These are phyloP conservation scores for Erethizon dorsatum DNA, from an alignment of 2,797 vertebrate species.

Conservation along the genomic window DNA sequence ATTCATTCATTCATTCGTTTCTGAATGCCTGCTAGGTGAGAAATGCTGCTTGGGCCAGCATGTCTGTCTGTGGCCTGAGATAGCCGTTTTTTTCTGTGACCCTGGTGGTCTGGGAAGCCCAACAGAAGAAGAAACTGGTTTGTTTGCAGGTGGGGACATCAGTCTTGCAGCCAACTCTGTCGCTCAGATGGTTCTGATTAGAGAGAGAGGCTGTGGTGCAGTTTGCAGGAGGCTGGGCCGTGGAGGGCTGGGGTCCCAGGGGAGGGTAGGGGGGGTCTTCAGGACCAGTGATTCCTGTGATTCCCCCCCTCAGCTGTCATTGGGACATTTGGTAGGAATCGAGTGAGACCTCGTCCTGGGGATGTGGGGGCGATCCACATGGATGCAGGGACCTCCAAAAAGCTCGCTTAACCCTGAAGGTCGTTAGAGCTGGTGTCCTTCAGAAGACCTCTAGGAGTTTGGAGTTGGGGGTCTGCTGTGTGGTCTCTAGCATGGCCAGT, in stretches of 20 bases:
- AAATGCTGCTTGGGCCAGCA: background rate
- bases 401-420: background rate
- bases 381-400: background rate
- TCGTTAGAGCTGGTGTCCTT: background rate
- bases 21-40: background rate
- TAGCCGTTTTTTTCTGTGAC: background rate
- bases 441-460: background rate
- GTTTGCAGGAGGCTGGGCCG: background rate
- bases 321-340: background rate
- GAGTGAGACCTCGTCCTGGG: background rate
- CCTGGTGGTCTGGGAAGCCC: background rate
- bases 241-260: background rate
- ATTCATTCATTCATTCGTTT: background rate
- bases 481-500: background rate
- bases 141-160: background rate
- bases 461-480: background rate
- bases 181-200: background rate
- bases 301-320: accelerated
- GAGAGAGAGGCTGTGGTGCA: background rate
- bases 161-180: background rate
- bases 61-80: background rate
- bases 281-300: background rate
- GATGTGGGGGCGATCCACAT: background rate
- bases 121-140: background rate
- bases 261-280: background rate